These are phyloP conservation scores for Pogonophryne albipinna DNA, from an alignment of 2,797 vertebrate genomes.

Conservation along the genomic window DNA sequence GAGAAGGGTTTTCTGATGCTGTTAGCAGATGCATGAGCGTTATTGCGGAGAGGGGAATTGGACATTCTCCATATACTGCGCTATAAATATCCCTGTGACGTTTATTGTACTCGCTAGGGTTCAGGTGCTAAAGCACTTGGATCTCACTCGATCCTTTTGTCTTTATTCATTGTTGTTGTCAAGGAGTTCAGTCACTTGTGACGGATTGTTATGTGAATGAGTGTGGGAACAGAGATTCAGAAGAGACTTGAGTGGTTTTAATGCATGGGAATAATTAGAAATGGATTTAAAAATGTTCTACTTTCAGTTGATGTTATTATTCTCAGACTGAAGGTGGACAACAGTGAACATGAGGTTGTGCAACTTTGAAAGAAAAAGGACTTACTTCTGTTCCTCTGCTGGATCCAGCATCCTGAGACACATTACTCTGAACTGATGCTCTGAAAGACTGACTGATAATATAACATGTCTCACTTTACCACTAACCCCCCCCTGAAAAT, in stretches of 20 bases:
- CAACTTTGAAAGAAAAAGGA: neutral
- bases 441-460: constrained; percentile 48
- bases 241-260: neutral
- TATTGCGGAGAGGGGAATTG: constrained; percentile 91
- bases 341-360: neutral
- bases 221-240: neutral
- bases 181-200: constrained; percentile 40
- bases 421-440: constrained; percentile 28
- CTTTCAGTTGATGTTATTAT: no score
- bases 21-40: constrained; percentile 94
- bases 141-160: constrained; percentile 81
- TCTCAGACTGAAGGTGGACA: neutral
- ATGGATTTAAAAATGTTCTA: neutral
- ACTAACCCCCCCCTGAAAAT: constrained; percentile 59
- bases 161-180: constrained; percentile 61
- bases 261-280: neutral
- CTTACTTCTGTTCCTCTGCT: constrained; percentile 1
- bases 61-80: constrained; percentile 92
- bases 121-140: constrained; percentile 98
- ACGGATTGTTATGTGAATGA: constrained; percentile 17
- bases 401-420: constrained; percentile 36
- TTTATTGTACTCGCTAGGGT: constrained; percentile 95
- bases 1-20: constrained; percentile 84
- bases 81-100: constrained; percentile 95
- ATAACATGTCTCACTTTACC: constrained; percentile 61